These are phyloP conservation scores for Cygnus olor DNA, from an alignment of 2,797 vertebrate species.

Conservation along the genomic window DNA sequence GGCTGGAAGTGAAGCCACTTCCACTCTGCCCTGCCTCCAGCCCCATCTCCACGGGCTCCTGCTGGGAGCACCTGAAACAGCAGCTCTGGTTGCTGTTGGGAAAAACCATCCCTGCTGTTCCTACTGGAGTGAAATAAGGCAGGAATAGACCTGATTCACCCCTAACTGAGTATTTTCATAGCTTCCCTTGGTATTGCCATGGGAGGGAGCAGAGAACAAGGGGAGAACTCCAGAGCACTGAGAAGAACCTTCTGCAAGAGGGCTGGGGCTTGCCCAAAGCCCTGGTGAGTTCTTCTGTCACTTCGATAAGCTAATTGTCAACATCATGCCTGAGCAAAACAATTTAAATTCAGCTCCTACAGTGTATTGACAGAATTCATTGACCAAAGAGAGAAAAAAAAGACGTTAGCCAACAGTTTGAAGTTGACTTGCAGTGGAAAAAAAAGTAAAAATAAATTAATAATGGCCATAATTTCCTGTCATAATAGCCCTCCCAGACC, in stretches of 20 bases:
- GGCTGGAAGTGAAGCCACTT: slow-evolving; percentile 12
- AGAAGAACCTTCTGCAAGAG: slow-evolving; percentile 44
- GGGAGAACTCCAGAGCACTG: neutral
- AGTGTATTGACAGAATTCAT: slow-evolving; percentile 30
- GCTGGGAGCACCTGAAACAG: neutral
- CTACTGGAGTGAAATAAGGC: neutral
- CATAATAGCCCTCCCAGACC: slow-evolving; percentile 58
- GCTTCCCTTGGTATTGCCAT: neutral
- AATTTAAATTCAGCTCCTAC: slow-evolving; percentile 37
- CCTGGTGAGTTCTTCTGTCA: slow-evolving; percentile 44
- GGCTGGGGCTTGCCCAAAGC: neutral
- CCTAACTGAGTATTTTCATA: neutral
- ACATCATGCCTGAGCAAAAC: slow-evolving; percentile 28
- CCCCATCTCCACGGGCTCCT: neutral
- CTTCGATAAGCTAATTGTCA: slow-evolving; percentile 50
- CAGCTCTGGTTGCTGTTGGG: neutral
- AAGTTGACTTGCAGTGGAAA: neutral
- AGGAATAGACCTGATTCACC: neutral
- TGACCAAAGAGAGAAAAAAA: neutral
- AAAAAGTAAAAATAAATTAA: slow-evolving; percentile 39
- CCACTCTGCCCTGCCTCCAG: neutral
- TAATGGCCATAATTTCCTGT: slow-evolving; percentile 68
- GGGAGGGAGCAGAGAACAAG: slow-evolving; percentile 18
- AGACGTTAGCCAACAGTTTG: slow-evolving; percentile 2
- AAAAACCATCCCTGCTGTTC: neutral